Evolutionary conservation across 2,113 vertebrate species (phyloP).

Genomic region (Hippoglossus stenolepis): DNA sequence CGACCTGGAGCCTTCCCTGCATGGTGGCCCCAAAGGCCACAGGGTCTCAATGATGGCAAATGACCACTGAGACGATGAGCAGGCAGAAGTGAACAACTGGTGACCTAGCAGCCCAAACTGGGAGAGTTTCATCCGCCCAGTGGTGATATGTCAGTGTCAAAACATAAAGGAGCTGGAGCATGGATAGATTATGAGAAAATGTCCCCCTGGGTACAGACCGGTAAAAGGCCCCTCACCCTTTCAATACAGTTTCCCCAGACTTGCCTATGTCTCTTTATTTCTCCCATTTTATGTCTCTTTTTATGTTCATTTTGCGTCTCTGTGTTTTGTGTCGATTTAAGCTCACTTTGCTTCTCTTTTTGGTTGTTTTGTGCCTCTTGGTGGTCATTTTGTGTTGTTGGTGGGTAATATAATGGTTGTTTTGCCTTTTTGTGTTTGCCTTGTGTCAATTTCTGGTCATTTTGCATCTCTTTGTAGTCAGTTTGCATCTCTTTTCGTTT

Average conservation of each 20-base stretch:
- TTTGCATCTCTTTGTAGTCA: neutral
- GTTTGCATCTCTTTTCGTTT: neutral
- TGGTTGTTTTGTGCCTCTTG: neutral
- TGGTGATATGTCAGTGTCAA: constrained; percentile 51
- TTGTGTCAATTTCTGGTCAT: neutral
- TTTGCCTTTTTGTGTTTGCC: too few relatives aligned
- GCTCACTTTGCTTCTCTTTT: too few relatives aligned
- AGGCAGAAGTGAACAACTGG: constrained; percentile 38
- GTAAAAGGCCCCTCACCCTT: neutral
- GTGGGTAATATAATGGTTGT: too few relatives aligned
- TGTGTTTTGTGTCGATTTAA: neutral
- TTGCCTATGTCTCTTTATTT: neutral
- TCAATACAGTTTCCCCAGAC: neutral
- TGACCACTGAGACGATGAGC: constrained; percentile 28
- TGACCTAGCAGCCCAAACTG: neutral
- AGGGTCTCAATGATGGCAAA: constrained; percentile 19
- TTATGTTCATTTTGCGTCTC: neutral
- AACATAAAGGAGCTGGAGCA: constrained; percentile 24
- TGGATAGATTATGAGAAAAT: neutral
- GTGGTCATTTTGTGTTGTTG: too few relatives aligned
- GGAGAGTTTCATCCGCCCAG: constrained; percentile 47
- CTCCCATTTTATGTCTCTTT: neutral
- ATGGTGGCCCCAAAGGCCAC: constrained; percentile 2
- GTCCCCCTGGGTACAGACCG: neutral
- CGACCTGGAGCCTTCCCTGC: constrained; percentile 39